These are phyloP conservation scores for Copidosoma aretas DNA, from an alignment of 2,888 invertebrate species.

Conservation along the genomic window DNA sequence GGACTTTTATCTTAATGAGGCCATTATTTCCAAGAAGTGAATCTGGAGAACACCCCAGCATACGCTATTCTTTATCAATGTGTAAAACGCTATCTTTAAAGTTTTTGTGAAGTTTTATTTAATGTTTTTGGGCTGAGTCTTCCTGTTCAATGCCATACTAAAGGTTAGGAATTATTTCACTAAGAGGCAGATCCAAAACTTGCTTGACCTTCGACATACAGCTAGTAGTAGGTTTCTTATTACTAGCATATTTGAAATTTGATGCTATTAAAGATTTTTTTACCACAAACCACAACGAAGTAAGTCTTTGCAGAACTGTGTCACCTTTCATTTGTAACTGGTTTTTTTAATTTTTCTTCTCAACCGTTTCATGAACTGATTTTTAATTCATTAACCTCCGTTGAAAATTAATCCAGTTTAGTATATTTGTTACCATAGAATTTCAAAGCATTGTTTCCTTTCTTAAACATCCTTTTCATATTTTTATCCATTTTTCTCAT, in stretches of 20 bases:
- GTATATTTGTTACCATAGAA: slow-evolving; percentile 1
- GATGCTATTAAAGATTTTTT: slow-evolving; percentile 40
- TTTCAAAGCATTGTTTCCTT: background rate
- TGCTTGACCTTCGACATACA: slow-evolving; percentile 37
- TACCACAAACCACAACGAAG: slow-evolving; percentile 32
- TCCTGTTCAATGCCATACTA: slow-evolving; percentile 40
- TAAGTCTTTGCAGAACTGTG: slow-evolving; percentile 33
- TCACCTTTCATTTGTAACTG: slow-evolving; percentile 28
- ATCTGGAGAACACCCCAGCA: slow-evolving; percentile 40
- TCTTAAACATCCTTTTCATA: background rate
- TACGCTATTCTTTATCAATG: slow-evolving; percentile 30
- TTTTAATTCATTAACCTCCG: slow-evolving; percentile 16
- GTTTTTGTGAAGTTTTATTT: slow-evolving; percentile 6
- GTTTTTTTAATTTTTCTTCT: background rate
- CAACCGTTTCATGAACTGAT: background rate
- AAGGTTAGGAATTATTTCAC: slow-evolving; percentile 8
- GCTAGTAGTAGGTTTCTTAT: slow-evolving; percentile 23
- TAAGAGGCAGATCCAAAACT: slow-evolving; percentile 29
- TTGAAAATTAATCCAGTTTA: slow-evolving; percentile 23
- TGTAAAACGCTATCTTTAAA: slow-evolving; percentile 35
- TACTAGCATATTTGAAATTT: slow-evolving; percentile 37
- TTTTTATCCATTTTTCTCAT: background rate
- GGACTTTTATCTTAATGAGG: slow-evolving; percentile 41
- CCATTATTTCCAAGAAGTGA: slow-evolving; percentile 40
- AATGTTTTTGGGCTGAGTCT: slow-evolving; percentile 22